These are phyloP conservation scores for Lampris incognitus DNA, from an alignment of 2,113 vertebrate species.

Conservation along the genomic window DNA sequence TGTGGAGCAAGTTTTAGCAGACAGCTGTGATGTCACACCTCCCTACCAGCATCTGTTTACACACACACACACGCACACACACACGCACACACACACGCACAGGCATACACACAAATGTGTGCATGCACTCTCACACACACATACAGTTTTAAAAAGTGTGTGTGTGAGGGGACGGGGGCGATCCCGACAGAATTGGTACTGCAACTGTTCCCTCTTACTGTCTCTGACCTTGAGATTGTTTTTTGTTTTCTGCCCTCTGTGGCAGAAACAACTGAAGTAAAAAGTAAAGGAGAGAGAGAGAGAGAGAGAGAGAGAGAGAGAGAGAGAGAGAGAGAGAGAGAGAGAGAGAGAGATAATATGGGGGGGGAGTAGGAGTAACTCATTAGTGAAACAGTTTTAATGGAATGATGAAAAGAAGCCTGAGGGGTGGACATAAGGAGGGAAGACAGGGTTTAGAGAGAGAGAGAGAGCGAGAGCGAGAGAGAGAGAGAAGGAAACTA, in stretches of 20 bases:
- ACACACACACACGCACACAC: too few species aligned
- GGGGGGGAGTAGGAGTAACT: constrained; percentile 58
- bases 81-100: too few species aligned
- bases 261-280: constrained; percentile 16
- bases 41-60: background rate
- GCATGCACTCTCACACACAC: too few species aligned
- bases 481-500: background rate
- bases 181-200: too few species aligned
- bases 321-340: constrained; percentile 1
- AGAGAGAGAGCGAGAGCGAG: constrained; percentile 33
- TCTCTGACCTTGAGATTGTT: constrained; percentile 1
- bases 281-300: constrained; percentile 9
- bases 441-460: constrained; percentile 70
- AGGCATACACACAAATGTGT: too few species aligned
- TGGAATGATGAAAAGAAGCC: constrained; percentile 77
- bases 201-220: background rate
- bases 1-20: background rate
- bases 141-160: too few species aligned
- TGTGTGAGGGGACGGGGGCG: too few species aligned
- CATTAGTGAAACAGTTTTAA: constrained; percentile 75
- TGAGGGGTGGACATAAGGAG: constrained; percentile 67
- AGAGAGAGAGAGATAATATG: too few species aligned
- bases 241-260: background rate
- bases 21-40: background rate
- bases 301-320: background rate